phyloP scores from a whole-genome alignment of 2,888 invertebrate genomes.

The Abscondita cerata region DNA sequence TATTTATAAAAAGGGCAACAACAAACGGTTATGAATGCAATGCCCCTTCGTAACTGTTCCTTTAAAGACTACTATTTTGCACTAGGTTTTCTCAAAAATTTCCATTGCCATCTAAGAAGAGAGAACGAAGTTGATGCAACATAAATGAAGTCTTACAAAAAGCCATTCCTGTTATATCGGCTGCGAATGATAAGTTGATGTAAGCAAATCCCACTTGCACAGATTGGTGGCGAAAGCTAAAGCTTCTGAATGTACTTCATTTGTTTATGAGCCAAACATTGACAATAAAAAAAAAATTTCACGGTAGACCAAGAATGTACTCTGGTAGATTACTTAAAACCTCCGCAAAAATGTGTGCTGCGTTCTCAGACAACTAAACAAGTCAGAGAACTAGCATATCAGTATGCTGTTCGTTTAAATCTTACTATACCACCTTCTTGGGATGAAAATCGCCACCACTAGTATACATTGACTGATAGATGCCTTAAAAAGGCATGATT shows the following conservation, averaged over 20 bases:
- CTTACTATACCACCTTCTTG: no score
- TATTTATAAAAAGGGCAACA: no score
- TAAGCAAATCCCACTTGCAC: conserved; percentile 9
- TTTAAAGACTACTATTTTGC: conserved; percentile 20
- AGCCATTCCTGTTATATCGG: conserved; percentile 6
- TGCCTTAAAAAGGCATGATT: no score
- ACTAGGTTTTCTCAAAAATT: conserved; percentile 10
- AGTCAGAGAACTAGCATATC: no score
- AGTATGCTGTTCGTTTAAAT: no score
- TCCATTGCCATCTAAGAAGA: conserved; percentile 18
- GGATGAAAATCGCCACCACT: no score
- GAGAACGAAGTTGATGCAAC: not conserved
- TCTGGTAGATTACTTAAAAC: conserved; percentile 7
- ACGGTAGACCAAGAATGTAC: conserved; percentile 12
- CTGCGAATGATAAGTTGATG: no score
- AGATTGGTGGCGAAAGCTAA: conserved; percentile 15
- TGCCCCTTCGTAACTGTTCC: conserved; percentile 22
- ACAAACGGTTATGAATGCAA: conserved; percentile 17
- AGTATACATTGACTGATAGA: no score
- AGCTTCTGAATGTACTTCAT: not conserved
- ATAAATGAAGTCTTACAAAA: conserved; percentile 5
- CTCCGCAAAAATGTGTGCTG: no score
- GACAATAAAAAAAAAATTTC: conserved; percentile 17
- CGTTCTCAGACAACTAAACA: no score
- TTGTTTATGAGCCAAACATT: conserved; percentile 21